Evolutionary conservation across 2,888 invertebrate genomes (phyloP).

Genomic region (Phlogophora meticulosa): DNA sequence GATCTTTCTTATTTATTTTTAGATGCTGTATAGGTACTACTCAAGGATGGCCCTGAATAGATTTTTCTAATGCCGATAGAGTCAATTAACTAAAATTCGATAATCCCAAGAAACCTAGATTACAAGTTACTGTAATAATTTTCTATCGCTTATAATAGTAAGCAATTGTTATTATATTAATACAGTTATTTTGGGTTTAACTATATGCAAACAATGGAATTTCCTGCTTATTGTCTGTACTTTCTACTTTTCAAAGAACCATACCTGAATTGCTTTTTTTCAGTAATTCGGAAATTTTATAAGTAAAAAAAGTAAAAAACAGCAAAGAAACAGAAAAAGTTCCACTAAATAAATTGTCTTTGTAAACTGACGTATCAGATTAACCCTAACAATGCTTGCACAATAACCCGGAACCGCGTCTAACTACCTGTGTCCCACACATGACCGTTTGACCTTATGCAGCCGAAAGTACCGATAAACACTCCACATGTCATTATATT

Average conservation of each 20-base stretch:
- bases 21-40: neutral
- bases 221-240: too few relatives aligned
- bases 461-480: slow-evolving; percentile 47
- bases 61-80: neutral
- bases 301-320: neutral
- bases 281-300: too few relatives aligned
- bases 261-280: too few relatives aligned
- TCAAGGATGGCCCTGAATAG: neutral
- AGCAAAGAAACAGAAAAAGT: neutral
- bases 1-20: slow-evolving; percentile 27
- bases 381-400: slow-evolving; percentile 52
- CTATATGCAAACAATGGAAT: too few relatives aligned
- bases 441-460: slow-evolving; percentile 48
- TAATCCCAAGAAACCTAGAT: neutral
- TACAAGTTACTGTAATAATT: too few relatives aligned
- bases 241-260: too few relatives aligned
- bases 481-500: slow-evolving; percentile 33
- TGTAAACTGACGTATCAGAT: slow-evolving; percentile 52
- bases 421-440: slow-evolving; percentile 45
- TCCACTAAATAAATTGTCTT: slow-evolving; percentile 16
- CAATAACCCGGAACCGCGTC: slow-evolving; percentile 60
- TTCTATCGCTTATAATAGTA: too few relatives aligned
- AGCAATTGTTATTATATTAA: too few relatives aligned
- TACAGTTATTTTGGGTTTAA: too few relatives aligned
- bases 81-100: neutral